Base-by-base conservation (phyloP, 1,140 invertebrate genomes). In the Aphelenchoides besseyi region DNA sequence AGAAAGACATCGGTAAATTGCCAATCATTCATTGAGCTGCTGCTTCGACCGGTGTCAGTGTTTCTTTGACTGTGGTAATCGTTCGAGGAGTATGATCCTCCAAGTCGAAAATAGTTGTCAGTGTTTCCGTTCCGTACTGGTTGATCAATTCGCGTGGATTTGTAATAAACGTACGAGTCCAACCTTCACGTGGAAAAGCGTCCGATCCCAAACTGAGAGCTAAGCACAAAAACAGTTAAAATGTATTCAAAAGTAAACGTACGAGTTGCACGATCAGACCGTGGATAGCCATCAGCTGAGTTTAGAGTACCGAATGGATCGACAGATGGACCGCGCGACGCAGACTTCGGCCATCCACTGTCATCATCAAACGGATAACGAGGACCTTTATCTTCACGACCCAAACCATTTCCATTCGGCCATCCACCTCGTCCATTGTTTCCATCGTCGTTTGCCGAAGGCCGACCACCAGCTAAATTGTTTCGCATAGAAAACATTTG, bases 71-170 rank as follows among this genome's bases (percentile, higher is more conserved):
- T 36, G 75, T 76, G 2, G 62, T 78, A 29, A 76, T 59, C 69
- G 59, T 75, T 41, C 76, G 68, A 5, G 73, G 72, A 28, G 72
- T 73, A 36, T 73, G 72, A 29, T 75, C 69, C 9, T 71, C 68
- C 36, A 71, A 53, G 36, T 77, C 74, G 64, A 82, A 73, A 57
- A 85, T 66, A 48, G 74, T 73, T 53, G 81, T 75, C 63, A 73
- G 72, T 52, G 81, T 85, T 23, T 82, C 84, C 16, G 70, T 80
- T 26, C 78, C 81, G 59, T 85, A 83, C 48, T 83, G 83, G 59
- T 85, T 74, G 35, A 83, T 83, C 12, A 85, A 59, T 71, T 83
- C 81, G 32, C 81, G 70, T 18, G 81, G 81, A 71, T 83, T 83
- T 35, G 74, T 72, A 63, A 83, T 83, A 37, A 85, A 79, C 61